These are phyloP conservation scores for Philopotamus ludificatus DNA, from an alignment of 1,140 invertebrate genomes.

Conservation along the genomic window DNA sequence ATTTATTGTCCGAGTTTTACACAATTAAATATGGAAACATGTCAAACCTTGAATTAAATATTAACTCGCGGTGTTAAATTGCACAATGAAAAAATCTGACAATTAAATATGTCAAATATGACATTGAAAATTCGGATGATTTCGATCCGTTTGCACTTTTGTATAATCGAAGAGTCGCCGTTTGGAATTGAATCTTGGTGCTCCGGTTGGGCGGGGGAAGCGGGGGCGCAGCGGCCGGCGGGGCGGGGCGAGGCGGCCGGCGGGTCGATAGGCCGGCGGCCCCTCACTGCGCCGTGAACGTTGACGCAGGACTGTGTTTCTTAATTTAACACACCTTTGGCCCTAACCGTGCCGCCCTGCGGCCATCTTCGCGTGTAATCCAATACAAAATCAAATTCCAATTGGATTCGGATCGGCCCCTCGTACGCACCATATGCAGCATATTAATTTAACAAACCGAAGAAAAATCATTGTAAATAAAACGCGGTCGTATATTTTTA, in stretches of 20 bases:
- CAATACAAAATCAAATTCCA: no score
- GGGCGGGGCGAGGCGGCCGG: background rate
- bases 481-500: background rate
- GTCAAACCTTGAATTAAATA: no score
- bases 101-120: no score
- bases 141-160: no score
- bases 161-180: no score
- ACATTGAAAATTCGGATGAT: no score
- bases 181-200: no score
- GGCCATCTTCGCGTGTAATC: no score
- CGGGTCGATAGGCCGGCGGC: conserved; percentile 8
- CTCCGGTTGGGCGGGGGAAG: conserved; percentile 3
- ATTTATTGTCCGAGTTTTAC: no score
- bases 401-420: background rate
- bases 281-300: conserved; percentile 10
- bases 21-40: no score
- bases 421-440: background rate
- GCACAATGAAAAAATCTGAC: no score
- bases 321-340: conserved; percentile 20
- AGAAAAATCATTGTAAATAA: background rate
- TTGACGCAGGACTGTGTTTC: conserved; percentile 6
- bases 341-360: background rate
- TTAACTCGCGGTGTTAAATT: no score
- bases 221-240: background rate
- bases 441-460: background rate